These are phyloP conservation scores for Propithecus deckenii DNA, from an alignment of 2,797 vertebrate species.

Conservation along the genomic window DNA sequence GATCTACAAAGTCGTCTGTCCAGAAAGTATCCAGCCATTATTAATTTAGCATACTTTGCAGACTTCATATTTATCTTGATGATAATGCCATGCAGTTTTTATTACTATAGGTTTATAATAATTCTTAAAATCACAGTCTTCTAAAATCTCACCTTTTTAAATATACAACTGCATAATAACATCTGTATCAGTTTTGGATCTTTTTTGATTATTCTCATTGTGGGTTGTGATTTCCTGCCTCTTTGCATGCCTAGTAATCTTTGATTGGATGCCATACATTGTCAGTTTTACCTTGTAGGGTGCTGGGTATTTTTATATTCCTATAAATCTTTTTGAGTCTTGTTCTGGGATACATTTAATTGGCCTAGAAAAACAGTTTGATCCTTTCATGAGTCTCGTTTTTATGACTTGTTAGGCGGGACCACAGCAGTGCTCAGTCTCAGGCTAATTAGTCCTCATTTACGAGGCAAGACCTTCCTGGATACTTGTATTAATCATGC, in stretches of 20 bases:
- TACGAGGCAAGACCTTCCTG: background rate
- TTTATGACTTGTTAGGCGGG: background rate
- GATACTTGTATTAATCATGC: background rate
- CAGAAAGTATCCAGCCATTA: too few relatives aligned
- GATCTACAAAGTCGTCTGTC: background rate
- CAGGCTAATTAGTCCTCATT: background rate
- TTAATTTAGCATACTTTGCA: too few relatives aligned
- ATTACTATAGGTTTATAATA: background rate
- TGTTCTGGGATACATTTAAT: background rate
- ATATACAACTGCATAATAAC: too few relatives aligned
- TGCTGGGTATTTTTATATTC: background rate
- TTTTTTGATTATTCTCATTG: background rate
- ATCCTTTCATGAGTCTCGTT: background rate
- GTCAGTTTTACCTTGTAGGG: background rate
- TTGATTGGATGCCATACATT: background rate
- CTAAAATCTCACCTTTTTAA: background rate
- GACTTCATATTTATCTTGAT: background rate
- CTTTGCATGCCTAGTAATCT: background rate
- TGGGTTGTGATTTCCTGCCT: background rate
- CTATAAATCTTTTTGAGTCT: background rate
- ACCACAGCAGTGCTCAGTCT: too few relatives aligned
- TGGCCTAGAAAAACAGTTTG: conserved; percentile 1
- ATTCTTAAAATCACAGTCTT: background rate
- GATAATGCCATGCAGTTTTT: background rate
- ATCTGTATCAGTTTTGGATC: background rate